phyloP scores from a whole-genome alignment of 1,140 invertebrate species.

The Drosophila tani region DNA sequence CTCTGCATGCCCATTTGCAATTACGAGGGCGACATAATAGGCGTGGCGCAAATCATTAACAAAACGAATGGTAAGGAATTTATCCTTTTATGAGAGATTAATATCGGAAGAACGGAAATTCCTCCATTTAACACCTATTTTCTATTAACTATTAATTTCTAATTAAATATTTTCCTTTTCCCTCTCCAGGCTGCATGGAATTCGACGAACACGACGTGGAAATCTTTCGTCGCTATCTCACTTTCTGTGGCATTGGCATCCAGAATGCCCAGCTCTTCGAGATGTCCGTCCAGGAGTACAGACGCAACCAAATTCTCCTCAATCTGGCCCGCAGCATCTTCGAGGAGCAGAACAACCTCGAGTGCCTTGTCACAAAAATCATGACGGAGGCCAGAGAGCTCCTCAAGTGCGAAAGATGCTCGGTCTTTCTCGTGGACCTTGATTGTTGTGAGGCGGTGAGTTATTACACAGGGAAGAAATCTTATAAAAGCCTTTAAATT shows the following conservation, averaged over 20 bases:
- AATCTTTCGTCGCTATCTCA: conserved; percentile 94
- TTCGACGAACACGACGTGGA: conserved; percentile 96
- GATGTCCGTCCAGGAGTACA: conserved; percentile 96
- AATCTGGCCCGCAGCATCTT: conserved; percentile 95
- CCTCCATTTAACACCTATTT: background rate
- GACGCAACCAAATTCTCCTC: conserved; percentile 96
- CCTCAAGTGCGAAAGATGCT: conserved; percentile 96
- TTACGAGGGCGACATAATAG: conserved; percentile 97
- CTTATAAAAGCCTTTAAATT: background rate
- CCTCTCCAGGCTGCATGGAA: conserved; percentile 88
- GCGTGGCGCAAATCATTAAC: conserved; percentile 98
- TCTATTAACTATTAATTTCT: background rate
- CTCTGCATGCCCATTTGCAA: conserved; percentile 99
- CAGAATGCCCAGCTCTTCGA: conserved; percentile 99
- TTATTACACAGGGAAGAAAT: conserved; percentile 39
- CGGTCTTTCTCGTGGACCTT: conserved; percentile 94
- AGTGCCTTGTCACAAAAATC: conserved; percentile 97
- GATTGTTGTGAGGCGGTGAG: conserved; percentile 94
- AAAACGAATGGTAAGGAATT: conserved; percentile 90
- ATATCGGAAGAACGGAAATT: too few relatives aligned
- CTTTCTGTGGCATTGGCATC: conserved; percentile 98
- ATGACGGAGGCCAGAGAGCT: conserved; percentile 97
- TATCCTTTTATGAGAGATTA: too few relatives aligned
- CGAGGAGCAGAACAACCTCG: conserved; percentile 96
- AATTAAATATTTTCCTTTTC: background rate